A percentile compares a stretch with the other conserved stretches of the same genome.
Conservation (phyloP, 2,797 vertebrate species). For the Masticophis lateralis region DNA sequence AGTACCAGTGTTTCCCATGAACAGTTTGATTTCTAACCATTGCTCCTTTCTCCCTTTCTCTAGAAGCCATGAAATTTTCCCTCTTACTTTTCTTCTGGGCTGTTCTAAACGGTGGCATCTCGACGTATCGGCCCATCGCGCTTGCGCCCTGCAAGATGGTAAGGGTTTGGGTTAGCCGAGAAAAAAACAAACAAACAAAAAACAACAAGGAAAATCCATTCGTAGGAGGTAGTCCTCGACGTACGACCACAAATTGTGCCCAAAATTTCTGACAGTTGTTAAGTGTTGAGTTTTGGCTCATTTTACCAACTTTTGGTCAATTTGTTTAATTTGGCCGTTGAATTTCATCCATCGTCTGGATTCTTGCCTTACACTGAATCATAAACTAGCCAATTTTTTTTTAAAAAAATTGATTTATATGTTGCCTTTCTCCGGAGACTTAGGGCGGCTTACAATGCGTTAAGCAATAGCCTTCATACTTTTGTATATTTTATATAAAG, state of each 20-base stretch:
- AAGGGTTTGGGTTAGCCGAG: constrained; percentile 55
- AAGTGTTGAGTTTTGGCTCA: background rate
- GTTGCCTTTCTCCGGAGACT: too few relatives aligned
- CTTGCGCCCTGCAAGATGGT: constrained; percentile 78
- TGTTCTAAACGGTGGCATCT: constrained; percentile 65
- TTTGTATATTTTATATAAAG: too few relatives aligned
- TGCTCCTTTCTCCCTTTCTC: background rate
- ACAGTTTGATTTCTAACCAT: background rate
- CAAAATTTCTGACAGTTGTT: background rate
- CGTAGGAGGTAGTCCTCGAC: background rate
- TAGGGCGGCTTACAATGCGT: too few relatives aligned
- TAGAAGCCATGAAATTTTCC: constrained; percentile 83
- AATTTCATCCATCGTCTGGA: background rate
- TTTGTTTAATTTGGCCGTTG: background rate
- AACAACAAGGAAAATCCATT: background rate
- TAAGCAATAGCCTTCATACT: too few relatives aligned
- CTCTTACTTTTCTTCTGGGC: constrained; percentile 80
- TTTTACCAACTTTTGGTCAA: background rate
- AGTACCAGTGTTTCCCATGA: background rate
- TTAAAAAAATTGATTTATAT: too few relatives aligned
- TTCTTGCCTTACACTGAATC: background rate
- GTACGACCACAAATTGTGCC: background rate
- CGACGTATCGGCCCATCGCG: constrained; percentile 63
- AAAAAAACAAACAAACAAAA: background rate
- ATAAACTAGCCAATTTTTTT: background rate